These are phyloP conservation scores for Cephalopterus ornatus DNA, from an alignment of 2,113 vertebrate genomes.

Conservation along the genomic window DNA sequence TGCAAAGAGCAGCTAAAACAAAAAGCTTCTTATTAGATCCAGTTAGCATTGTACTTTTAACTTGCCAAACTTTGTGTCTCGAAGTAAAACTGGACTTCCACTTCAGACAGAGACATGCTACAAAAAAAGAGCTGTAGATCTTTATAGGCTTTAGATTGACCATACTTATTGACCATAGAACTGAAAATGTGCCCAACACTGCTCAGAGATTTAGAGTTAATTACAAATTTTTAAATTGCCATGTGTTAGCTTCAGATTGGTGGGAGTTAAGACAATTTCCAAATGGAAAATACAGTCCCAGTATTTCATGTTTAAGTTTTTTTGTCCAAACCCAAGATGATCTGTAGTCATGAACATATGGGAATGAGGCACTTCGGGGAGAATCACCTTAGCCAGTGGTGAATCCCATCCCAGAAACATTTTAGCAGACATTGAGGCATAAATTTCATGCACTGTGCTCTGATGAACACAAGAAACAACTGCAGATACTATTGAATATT, in stretches of 20 bases:
- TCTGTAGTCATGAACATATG: neutral
- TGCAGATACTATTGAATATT: conserved; percentile 20
- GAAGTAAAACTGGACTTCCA: neutral
- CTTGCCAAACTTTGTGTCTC: neutral
- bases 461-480: conserved; percentile 49
- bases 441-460: conserved; percentile 45
- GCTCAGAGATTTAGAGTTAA: neutral
- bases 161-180: neutral
- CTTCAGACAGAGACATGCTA: neutral
- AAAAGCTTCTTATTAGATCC: neutral
- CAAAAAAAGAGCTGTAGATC: neutral
- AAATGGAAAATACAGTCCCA: neutral
- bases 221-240: neutral
- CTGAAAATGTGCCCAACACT: neutral
- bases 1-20: neutral
- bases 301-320: neutral
- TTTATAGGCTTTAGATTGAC: neutral
- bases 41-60: neutral
- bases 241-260: neutral
- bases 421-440: conserved; percentile 54
- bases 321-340: neutral
- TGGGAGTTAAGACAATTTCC: neutral
- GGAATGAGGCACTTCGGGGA: conserved; percentile 13
- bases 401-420: neutral
- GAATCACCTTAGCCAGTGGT: conserved; percentile 26